Conservation (phyloP, 1,140 invertebrate genomes). For the Panagrolaimus sp. region DNA sequence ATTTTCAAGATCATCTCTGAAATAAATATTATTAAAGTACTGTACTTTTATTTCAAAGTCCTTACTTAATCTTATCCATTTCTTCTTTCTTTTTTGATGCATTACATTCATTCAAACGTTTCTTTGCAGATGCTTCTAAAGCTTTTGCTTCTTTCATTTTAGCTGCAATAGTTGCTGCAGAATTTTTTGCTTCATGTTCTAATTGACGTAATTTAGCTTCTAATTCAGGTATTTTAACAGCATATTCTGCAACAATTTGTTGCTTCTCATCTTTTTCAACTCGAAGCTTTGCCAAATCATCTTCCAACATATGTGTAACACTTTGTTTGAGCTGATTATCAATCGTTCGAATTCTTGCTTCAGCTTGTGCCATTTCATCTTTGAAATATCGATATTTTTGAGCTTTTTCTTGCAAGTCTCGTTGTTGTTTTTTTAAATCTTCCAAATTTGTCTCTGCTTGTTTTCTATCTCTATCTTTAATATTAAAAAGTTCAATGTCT, state of each 20-base stretch:
- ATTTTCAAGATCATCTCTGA: not conserved
- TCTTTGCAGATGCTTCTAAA: not conserved
- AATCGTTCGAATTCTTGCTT: not conserved
- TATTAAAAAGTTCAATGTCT: not conserved
- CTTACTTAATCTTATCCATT: constrained; percentile 1
- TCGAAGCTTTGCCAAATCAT: not conserved
- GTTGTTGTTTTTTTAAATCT: constrained; percentile 27
- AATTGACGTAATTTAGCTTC: not conserved
- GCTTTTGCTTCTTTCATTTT: constrained; percentile 1
- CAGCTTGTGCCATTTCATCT: constrained; percentile 17
- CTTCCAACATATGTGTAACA: not conserved
- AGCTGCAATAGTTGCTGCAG: not conserved
- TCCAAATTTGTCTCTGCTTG: constrained; percentile 29
- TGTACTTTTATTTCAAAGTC: not conserved
- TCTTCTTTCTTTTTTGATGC: not conserved
- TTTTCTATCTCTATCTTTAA: constrained; percentile 18
- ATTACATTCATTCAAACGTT: not conserved
- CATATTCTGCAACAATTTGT: not conserved
- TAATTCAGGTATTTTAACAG: not conserved
- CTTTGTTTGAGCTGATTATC: not conserved
- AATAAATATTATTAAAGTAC: not conserved
- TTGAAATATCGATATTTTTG: constrained; percentile 22
- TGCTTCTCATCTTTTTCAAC: not conserved
- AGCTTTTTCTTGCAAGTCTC: constrained; percentile 15
- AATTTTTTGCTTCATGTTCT: not conserved